Evolutionary conservation across 1,140 invertebrate genomes (phyloP), one percentile per base, ranked within the genome.

Genomic region (Subanguina moxae): DNA sequence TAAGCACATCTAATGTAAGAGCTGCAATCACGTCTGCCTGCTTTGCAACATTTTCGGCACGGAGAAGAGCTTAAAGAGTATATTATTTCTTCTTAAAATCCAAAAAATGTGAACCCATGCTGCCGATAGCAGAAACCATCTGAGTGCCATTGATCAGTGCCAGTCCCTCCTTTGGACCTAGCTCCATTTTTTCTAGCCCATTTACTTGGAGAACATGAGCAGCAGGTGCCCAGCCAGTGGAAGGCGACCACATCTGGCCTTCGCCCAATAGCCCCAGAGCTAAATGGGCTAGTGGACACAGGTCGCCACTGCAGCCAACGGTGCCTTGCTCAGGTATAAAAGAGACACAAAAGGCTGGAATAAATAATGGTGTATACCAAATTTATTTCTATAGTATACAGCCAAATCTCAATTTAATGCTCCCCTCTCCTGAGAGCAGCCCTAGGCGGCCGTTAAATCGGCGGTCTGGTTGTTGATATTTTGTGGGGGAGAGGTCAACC

Each of bases 121-220:
- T 87, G 32, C 89, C 89, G 43, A 90, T 82, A 21, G 88, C 86
- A 28, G 88, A 87, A 52, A 90, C 90, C 56, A 90, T 83, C 80
- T 90, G 89, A 17, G 89, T 90, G 62, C 89, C 89, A 82, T 90
- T 90, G 71, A 90, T 89, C 62, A 90, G 78, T 15, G 89, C 88
- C 25, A 90, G 77, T 19, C 89, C 89, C 80, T 90, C 89, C 85
- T 90, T 90, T 15, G 88, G 85, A 64, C 85, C 84, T n/a, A 89
- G 82, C 27, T 82, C 82, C 45, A 90, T 85, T 11, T 88, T 88
- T 67, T 83, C 83, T 25, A 90, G 78, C 56, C 86, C 84, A 78
- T 89, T 84, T 30, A 83, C 83, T 76, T 88, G 85, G 19, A 89
- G 74, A 23, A 88, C 87, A 84, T 87, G 75, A 17, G 73, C 80